These are phyloP conservation scores for Rutpela maculata DNA, from an alignment of 2,888 invertebrate species.

Conservation along the genomic window DNA sequence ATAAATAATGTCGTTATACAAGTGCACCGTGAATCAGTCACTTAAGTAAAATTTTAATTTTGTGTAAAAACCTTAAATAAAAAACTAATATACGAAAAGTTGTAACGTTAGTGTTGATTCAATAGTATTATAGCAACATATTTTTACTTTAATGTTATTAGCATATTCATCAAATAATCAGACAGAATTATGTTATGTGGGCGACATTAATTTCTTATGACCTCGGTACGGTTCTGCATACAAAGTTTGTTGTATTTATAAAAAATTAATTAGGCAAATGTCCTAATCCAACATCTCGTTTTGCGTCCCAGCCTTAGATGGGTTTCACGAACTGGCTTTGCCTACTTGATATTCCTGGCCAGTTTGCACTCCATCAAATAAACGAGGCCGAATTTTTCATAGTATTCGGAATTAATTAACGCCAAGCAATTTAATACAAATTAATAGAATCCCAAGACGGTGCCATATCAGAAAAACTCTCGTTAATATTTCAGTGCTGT, in stretches of 20 bases:
- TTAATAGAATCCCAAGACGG: constrained; percentile 53
- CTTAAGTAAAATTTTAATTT: no score
- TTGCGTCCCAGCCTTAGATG: background rate
- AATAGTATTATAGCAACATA: no score
- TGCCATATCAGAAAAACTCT: constrained; percentile 46
- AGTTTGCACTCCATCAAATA: constrained; percentile 38
- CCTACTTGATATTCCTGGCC: constrained; percentile 34
- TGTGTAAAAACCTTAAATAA: no score
- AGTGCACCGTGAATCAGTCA: no score
- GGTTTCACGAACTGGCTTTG: background rate
- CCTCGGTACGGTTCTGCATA: background rate
- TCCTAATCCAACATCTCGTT: constrained; percentile 26
- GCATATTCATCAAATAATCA: no score
- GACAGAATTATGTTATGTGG: background rate
- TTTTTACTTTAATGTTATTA: no score
- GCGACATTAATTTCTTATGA: background rate
- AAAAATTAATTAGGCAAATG: constrained; percentile 20
- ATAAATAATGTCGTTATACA: no score
- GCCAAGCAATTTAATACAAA: constrained; percentile 56
- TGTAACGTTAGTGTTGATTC: no score
- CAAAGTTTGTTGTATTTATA: background rate
- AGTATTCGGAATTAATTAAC: constrained; percentile 58
- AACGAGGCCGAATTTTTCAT: constrained; percentile 54
- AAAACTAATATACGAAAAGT: no score
- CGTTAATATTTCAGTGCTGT: constrained; percentile 54